phyloP scores from a whole-genome alignment of 1,140 invertebrate species.

The Harlomillsia oculata region DNA sequence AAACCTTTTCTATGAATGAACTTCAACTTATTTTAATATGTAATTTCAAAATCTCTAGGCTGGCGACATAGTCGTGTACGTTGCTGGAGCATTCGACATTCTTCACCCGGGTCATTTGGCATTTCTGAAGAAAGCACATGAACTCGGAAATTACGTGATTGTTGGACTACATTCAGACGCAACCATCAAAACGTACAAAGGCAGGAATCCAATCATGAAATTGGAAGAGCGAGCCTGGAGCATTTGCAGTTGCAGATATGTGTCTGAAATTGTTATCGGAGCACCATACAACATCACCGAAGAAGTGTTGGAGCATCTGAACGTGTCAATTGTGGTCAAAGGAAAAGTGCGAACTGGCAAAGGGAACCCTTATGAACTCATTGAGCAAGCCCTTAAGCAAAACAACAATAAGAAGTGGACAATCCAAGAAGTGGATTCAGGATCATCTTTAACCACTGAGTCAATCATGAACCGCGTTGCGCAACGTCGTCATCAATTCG shows the following conservation, averaged over 20 bases:
- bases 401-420: conserved; percentile 55
- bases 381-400: neutral
- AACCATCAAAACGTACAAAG: conserved; percentile 17
- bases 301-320: conserved; percentile 91
- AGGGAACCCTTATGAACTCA: conserved; percentile 49
- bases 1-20: too few species aligned
- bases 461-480: conserved; percentile 95
- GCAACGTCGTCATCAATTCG: conserved; percentile 75
- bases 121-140: conserved; percentile 81
- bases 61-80: conserved; percentile 87
- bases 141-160: conserved; percentile 68
- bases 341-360: conserved; percentile 65
- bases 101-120: conserved; percentile 97
- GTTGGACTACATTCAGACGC: conserved; percentile 85
- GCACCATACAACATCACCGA: conserved; percentile 88
- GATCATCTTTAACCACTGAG: conserved; percentile 88
- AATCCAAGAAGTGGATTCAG: conserved; percentile 65
- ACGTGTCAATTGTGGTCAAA: conserved; percentile 85
- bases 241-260: conserved; percentile 95
- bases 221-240: conserved; percentile 93
- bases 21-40: too few species aligned
- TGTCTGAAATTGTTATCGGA: conserved; percentile 97
- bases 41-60: too few species aligned
- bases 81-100: conserved; percentile 95
- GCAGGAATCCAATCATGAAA: conserved; percentile 97